A percentile compares a stretch with the other conserved stretches of the same genome.
Conservation (phyloP, 1,140 invertebrate species). For the Zaprionus nigranus region DNA sequence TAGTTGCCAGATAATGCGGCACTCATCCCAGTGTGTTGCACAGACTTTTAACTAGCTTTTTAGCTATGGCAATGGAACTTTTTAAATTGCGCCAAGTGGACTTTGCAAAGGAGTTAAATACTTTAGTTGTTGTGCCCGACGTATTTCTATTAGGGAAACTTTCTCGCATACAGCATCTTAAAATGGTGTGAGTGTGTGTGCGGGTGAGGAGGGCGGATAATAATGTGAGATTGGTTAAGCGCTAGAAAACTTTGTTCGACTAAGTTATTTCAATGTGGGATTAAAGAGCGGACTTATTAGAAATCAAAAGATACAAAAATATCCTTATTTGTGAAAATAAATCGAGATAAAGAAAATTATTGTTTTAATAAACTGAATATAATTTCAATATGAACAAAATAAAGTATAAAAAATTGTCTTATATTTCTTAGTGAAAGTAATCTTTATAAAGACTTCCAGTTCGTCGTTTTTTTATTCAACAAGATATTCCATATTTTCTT, state of each 20-base stretch:
- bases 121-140: constrained; percentile 4
- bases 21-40: constrained; percentile 31
- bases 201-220: neutral
- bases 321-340: neutral
- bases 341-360: too few relatives aligned
- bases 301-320: neutral
- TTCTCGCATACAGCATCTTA: neutral
- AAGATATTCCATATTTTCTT: too few relatives aligned
- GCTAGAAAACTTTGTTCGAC: neutral
- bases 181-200: neutral
- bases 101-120: constrained; percentile 28
- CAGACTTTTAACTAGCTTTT: constrained; percentile 43
- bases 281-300: neutral
- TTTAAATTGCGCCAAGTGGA: constrained; percentile 36
- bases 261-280: neutral
- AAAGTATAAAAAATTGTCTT: too few relatives aligned
- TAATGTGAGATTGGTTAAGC: neutral
- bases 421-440: too few relatives aligned
- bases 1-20: constrained; percentile 38
- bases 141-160: constrained; percentile 1
- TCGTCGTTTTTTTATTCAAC: too few relatives aligned
- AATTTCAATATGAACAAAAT: too few relatives aligned
- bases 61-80: constrained; percentile 32
- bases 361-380: too few relatives aligned
- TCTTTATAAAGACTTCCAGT: too few relatives aligned